Percentiles rank a stretch among this genome's conserved stretches.
Evolutionary conservation across 2,888 invertebrate species (phyloP).

Genomic region (Operophtera brumata): DNA sequence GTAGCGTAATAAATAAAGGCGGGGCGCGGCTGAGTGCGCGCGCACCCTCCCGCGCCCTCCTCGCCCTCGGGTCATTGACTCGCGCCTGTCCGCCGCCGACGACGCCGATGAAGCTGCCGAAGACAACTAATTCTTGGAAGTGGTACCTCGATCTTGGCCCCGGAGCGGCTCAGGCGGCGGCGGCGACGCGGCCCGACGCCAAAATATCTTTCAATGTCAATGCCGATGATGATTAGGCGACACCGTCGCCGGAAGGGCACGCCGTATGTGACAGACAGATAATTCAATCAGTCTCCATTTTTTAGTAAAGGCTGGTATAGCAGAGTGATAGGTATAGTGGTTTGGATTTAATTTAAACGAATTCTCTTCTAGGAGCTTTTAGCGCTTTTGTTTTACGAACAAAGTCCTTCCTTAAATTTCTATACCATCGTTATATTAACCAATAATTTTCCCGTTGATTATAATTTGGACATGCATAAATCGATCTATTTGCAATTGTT

Average conservation of each 20-base stretch:
- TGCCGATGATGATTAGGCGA: conserved; percentile 54
- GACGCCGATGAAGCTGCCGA: conserved; percentile 48
- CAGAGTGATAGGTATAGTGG: no score
- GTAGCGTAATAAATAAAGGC: conserved; percentile 80
- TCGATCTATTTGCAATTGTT: conserved; percentile 33
- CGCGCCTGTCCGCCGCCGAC: conserved; percentile 55
- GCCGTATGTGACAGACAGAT: background rate
- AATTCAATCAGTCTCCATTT: background rate
- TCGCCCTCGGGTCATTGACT: conserved; percentile 76
- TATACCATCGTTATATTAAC: no score
- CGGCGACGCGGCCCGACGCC: background rate
- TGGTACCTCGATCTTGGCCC: conserved; percentile 62
- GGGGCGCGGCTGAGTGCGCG: conserved; percentile 79
- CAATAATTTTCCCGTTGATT: background rate
- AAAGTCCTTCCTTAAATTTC: no score
- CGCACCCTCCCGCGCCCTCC: conserved; percentile 77
- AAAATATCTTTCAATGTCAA: conserved; percentile 65
- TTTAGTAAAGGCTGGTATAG: no score
- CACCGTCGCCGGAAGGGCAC: conserved; percentile 13
- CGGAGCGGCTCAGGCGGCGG: conserved; percentile 36
- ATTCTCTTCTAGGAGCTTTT: no score
- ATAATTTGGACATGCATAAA: conserved; percentile 11
- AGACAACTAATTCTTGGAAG: conserved; percentile 66
- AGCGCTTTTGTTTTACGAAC: no score
- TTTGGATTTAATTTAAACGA: no score